phyloP scores from a whole-genome alignment of 2,797 vertebrate species.

The Lepilemur septentrionalis region DNA sequence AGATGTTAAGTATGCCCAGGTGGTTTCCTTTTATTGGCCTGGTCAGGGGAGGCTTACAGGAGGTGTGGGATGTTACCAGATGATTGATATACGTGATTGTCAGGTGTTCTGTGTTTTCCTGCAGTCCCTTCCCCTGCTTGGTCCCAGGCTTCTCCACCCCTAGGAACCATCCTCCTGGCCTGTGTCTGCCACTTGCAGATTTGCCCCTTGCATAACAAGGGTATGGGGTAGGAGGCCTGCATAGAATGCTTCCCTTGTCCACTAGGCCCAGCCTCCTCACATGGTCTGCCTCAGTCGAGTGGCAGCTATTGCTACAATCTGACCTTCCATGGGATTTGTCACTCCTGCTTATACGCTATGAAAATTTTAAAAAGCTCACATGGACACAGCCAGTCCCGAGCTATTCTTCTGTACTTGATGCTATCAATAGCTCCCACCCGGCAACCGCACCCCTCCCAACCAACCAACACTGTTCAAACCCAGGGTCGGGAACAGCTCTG shows the following conservation, averaged over 20 bases:
- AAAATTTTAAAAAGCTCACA: background rate
- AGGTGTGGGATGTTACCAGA: too few species aligned
- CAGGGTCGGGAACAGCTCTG: background rate
- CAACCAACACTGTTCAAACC: background rate
- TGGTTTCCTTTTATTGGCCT: too few species aligned
- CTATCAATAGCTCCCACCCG: background rate
- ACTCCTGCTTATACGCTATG: background rate
- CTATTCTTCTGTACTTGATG: background rate
- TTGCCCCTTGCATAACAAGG: too few species aligned
- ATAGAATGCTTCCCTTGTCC: background rate
- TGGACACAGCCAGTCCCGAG: background rate
- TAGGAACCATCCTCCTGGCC: too few species aligned
- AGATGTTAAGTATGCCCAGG: too few species aligned
- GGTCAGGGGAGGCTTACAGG: too few species aligned
- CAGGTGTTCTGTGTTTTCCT: too few species aligned
- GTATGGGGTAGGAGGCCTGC: background rate
- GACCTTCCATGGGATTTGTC: background rate
- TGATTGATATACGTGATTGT: too few species aligned
- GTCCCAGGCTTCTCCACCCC: too few species aligned
- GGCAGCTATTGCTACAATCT: background rate
- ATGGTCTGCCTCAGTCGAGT: background rate
- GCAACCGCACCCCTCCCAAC: background rate
- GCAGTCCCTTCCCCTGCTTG: too few species aligned
- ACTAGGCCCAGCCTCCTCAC: background rate
- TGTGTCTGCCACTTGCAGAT: too few species aligned